A percentile compares a stretch with the other conserved stretches of the same genome.
These are phyloP conservation scores for Scaptomyza caliginosa DNA, from an alignment of 2,888 invertebrate species.

Conservation along the genomic window DNA sequence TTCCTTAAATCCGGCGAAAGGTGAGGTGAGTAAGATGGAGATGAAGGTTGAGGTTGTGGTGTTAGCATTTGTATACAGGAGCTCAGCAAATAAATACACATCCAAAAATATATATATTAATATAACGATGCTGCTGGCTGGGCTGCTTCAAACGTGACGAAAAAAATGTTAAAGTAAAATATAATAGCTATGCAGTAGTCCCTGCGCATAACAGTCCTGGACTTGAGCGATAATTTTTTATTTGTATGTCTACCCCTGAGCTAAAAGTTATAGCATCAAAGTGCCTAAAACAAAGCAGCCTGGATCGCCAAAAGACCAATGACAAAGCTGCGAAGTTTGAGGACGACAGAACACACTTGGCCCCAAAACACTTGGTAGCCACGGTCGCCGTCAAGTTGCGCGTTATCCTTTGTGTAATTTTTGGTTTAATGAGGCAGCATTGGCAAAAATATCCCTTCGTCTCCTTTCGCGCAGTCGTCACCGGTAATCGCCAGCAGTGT, in stretches of 20 bases:
- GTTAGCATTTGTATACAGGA: constrained; percentile 36
- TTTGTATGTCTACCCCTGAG: constrained; percentile 63
- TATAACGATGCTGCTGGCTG: constrained; percentile 23
- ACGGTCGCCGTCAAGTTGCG: constrained; percentile 53
- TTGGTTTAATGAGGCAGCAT: constrained; percentile 76
- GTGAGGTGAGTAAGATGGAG: constrained; percentile 1
- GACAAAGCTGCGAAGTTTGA: constrained; percentile 22
- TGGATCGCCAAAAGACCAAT: constrained; percentile 9
- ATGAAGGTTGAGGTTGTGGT: constrained; percentile 6
- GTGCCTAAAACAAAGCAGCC: constrained; percentile 53
- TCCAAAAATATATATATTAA: constrained; percentile 3
- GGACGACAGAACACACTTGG: constrained; percentile 33
- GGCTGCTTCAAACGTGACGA: constrained; percentile 58
- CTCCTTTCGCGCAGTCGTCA: background rate
- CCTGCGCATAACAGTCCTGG: constrained; percentile 46
- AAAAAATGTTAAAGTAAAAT: constrained; percentile 66
- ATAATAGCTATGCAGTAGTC: constrained; percentile 63
- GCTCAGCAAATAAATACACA: constrained; percentile 49
- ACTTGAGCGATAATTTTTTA: constrained; percentile 73
- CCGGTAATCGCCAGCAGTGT: constrained; percentile 8
- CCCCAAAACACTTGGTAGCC: constrained; percentile 28
- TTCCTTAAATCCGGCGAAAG: constrained; percentile 19
- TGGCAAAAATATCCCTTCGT: constrained; percentile 38
- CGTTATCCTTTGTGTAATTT: constrained; percentile 80
- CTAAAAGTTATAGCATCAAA: constrained; percentile 53